Conservation (phyloP, 2,113 vertebrate genomes). For the Macquaria australasica region DNA sequence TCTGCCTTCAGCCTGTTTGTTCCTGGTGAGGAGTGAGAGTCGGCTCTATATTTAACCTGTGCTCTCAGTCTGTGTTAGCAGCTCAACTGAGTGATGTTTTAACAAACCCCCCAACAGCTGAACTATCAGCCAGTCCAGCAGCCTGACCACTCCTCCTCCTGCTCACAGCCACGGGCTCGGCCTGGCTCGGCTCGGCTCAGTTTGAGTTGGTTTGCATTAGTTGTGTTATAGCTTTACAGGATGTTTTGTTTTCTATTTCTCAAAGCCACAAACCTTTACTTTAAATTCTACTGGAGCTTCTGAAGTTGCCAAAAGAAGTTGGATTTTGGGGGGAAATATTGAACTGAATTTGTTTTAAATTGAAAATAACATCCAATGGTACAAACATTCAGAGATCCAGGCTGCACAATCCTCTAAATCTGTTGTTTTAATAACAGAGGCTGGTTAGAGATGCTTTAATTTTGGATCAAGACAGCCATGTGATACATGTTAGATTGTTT, state of each 20-base stretch:
- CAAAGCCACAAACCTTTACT: neutral
- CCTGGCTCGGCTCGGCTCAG: too few species aligned
- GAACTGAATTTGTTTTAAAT: neutral
- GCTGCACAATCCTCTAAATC: neutral
- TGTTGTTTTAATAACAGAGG: neutral
- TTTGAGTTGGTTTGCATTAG: constrained; percentile 1
- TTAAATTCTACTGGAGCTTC: neutral
- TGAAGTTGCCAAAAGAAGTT: neutral
- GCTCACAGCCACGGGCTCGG: constrained; percentile 29
- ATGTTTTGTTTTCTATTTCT: neutral
- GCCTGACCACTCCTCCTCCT: constrained; percentile 42
- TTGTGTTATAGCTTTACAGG: neutral
- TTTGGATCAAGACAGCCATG: neutral
- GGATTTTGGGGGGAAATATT: neutral
- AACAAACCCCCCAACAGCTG: constrained; percentile 87
- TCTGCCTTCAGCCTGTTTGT: constrained; percentile 26
- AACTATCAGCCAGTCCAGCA: constrained; percentile 75
- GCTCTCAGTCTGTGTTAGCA: constrained; percentile 92
- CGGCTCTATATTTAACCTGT: constrained; percentile 93
- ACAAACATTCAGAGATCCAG: neutral
- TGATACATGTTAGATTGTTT: neutral
- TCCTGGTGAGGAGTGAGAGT: constrained; percentile 81
- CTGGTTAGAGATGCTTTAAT: neutral
- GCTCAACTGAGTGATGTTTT: constrained; percentile 84
- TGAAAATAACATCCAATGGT: neutral